Percentiles rank a stretch among this genome's conserved stretches.
phyloP scores from a whole-genome alignment of 2,888 invertebrate genomes.

The Drosophila pegasa region DNA sequence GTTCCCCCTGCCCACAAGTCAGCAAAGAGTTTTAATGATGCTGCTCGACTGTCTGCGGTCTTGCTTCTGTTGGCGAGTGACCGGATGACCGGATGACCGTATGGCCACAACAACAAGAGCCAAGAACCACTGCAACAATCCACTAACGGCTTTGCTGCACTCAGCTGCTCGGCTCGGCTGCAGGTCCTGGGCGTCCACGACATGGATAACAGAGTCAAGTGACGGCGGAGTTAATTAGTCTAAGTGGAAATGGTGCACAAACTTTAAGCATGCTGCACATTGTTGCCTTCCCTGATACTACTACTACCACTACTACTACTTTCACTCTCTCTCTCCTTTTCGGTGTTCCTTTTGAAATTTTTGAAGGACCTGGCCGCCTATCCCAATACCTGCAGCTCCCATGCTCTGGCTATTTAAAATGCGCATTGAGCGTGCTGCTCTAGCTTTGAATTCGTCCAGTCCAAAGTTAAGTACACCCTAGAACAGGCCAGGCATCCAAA shows the following conservation, averaged over 20 bases:
- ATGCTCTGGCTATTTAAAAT: slow-evolving; percentile 54
- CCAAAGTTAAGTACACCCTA: slow-evolving; percentile 21
- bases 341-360: slow-evolving; percentile 19
- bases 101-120: slow-evolving; percentile 57
- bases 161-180: slow-evolving; percentile 9
- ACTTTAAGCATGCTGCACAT: slow-evolving; percentile 65
- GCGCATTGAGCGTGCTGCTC: slow-evolving; percentile 60
- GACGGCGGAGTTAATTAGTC: slow-evolving; percentile 79
- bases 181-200: slow-evolving; percentile 27
- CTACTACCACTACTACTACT: no score
- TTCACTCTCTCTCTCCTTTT: slow-evolving; percentile 14
- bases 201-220: slow-evolving; percentile 68
- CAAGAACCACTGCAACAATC: slow-evolving; percentile 21
- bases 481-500: slow-evolving; percentile 10
- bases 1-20: slow-evolving; percentile 4
- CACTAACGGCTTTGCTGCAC: slow-evolving; percentile 25
- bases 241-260: slow-evolving; percentile 77
- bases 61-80: slow-evolving; percentile 37
- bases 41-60: slow-evolving; percentile 62
- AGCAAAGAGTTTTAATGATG: slow-evolving; percentile 69
- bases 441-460: slow-evolving; percentile 34
- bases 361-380: slow-evolving; percentile 19
- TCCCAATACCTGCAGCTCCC: slow-evolving; percentile 24
- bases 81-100: slow-evolving; percentile 69
- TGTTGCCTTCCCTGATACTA: slow-evolving; percentile 41